Percentiles rank a stretch among this genome's conserved stretches.
These are phyloP conservation scores for Drosophila ficusphila DNA, from an alignment of 1,140 invertebrate genomes.

Conservation along the genomic window DNA sequence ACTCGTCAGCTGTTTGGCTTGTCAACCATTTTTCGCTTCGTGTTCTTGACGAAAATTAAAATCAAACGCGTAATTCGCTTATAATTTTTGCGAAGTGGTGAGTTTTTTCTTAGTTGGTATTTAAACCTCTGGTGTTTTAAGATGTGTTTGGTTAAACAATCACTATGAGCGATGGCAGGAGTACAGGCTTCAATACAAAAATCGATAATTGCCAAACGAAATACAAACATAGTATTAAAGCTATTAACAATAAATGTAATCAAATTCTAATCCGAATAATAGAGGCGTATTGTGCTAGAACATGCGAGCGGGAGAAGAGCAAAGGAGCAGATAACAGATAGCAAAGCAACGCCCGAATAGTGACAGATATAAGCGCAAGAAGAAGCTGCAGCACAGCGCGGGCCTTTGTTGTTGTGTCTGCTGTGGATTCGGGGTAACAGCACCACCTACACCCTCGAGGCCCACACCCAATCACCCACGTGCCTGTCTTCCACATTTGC, in stretches of 20 bases:
- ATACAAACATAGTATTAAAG: constrained; percentile 31
- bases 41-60: constrained; percentile 49
- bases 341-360: constrained; percentile 65
- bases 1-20: constrained; percentile 32
- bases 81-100: constrained; percentile 17
- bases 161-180: background rate
- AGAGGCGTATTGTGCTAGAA: constrained; percentile 41
- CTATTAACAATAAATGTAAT: constrained; percentile 31
- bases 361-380: constrained; percentile 32
- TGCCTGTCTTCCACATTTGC: constrained; percentile 10
- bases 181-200: constrained; percentile 23
- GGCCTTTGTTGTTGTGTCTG: constrained; percentile 62
- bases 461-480: constrained; percentile 2
- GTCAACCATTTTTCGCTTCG: constrained; percentile 43
- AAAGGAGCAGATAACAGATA: constrained; percentile 57
- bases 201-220: constrained; percentile 65
- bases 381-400: constrained; percentile 44
- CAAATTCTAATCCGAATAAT: constrained; percentile 48
- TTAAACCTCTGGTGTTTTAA: no score
- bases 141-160: background rate
- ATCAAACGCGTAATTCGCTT: constrained; percentile 42
- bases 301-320: constrained; percentile 58
- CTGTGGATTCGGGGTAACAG: constrained; percentile 2
- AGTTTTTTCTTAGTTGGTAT: background rate
- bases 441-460: constrained; percentile 14